phyloP scores from a whole-genome alignment of 2,888 invertebrate species.

The Sisyra terminalis region DNA sequence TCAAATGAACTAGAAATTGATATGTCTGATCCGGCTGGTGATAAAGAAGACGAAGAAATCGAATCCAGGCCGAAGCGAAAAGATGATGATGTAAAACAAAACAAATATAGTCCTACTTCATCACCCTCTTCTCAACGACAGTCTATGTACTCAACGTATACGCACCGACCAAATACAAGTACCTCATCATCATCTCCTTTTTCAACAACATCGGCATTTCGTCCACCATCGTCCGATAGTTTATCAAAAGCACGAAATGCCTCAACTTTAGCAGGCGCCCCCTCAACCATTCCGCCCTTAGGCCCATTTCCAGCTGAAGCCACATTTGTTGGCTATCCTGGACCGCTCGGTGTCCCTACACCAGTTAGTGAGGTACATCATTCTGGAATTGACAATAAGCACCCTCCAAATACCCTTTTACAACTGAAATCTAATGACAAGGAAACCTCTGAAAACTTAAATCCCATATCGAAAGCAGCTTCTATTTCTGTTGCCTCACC shows the following conservation, averaged over 20 bases:
- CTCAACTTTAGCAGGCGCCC: conserved; percentile 18
- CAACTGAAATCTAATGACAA: conserved; percentile 16
- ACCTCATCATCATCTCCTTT: conserved; percentile 36
- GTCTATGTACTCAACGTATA: conserved; percentile 29
- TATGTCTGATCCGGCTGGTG: conserved; percentile 54
- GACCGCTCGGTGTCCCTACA: conserved; percentile 21
- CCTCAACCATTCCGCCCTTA: conserved; percentile 26
- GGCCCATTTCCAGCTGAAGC: conserved; percentile 53
- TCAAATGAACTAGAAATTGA: conserved; percentile 66
- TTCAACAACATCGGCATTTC: conserved; percentile 63
- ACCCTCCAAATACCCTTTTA: conserved; percentile 16
- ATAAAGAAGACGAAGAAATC: conserved; percentile 41
- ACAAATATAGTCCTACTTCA: conserved; percentile 16
- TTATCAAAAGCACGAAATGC: conserved; percentile 27
- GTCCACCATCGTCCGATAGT: conserved; percentile 51
- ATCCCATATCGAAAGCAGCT: conserved; percentile 14
- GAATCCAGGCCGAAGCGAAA: conserved; percentile 31
- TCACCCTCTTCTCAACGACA: conserved; percentile 24
- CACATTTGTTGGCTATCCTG: conserved; percentile 57
- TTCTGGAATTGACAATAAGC: conserved; percentile 27
- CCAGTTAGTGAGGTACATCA: conserved; percentile 19
- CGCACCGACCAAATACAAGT: conserved; percentile 16
- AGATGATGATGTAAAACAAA: conserved; percentile 32
- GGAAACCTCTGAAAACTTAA: conserved; percentile 17
- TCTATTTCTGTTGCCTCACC: conserved; percentile 22